Evolutionary conservation across 2,797 vertebrate genomes (phyloP), one percentile per base, ranked within the genome.

Genomic region (Zalophus californianus): DNA sequence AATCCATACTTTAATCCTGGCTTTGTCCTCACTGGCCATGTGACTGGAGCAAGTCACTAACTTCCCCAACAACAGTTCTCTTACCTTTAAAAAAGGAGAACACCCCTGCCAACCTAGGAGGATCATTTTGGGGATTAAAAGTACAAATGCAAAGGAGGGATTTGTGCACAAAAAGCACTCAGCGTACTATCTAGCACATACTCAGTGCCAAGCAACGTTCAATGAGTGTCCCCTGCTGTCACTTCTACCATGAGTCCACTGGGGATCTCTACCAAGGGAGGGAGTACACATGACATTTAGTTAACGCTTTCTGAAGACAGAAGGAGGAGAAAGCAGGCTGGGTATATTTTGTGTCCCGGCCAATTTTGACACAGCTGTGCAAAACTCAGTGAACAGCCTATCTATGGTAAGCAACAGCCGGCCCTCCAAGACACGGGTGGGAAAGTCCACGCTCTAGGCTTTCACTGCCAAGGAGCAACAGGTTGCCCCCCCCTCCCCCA

Each of bases 41-140:
- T 21, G 48, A 38, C 35, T 25, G 32, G 13, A 92, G 13, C 56
- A 64, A 50, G 20, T 29, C 11, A 6, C 12, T 18, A 35, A 60
- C 4, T 3, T 29, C 41, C 90, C 10, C 35, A 11, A 21, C 56
- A 32, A 54, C 20, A 4, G 2, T 44, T 44, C 8, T 15, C 70
- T 80, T 29, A 18, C 25, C n/a, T 91, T 73, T 66, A 10, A 21
- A 56, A 56, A 72, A 90, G 75, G 60, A 50, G 35, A 18, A 29
- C 0, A 11, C 54, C 15, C 7, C n/a, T n/a, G 7, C 0, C 7
- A 3, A 23, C 70, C 62, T 10, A 1, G 48, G 27, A 52, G 58
- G 20, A 15, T 4, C 16, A 8, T 16, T 64, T 1, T 18, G 13
- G 44, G 44, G 29, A 86, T 7, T 1, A 20, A 60, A 66, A 77